phyloP scores from a whole-genome alignment of 2,797 vertebrate genomes.

The Okamejei kenojei region DNA sequence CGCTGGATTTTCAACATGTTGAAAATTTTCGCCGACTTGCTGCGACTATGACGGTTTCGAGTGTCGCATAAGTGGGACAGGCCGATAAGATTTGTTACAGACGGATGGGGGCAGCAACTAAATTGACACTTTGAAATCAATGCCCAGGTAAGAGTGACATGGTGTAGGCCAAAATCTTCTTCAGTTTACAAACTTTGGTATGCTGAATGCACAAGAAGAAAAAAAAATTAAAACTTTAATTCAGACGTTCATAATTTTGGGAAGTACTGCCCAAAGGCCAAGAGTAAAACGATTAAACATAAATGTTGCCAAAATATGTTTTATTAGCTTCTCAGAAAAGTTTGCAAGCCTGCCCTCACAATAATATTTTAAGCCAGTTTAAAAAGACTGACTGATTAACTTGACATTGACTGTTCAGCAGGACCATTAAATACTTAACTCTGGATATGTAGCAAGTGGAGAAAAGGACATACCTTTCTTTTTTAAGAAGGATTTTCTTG shows the following conservation, averaged over 20 bases:
- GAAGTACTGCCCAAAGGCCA: neutral
- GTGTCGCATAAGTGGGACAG: too few species aligned
- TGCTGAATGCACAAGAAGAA: neutral
- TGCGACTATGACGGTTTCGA: too few species aligned
- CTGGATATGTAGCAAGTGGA: neutral
- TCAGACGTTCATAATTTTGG: neutral
- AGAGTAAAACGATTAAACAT: neutral
- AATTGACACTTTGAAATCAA: neutral
- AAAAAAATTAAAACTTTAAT: neutral
- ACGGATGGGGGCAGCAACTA: neutral
- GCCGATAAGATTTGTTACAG: neutral
- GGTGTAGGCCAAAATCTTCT: neutral
- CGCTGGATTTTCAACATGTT: too few species aligned
- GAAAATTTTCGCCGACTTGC: too few species aligned
- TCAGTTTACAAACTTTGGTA: neutral
- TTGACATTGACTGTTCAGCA: too few species aligned
- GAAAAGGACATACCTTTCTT: constrained; percentile 80
- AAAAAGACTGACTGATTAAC: neutral
- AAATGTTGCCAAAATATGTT: neutral
- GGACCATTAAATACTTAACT: neutral
- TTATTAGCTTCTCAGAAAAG: neutral
- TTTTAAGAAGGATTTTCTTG: constrained; percentile 86
- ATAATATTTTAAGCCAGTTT: neutral
- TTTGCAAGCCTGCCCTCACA: too few species aligned
- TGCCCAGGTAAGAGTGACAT: too few species aligned